Evolutionary conservation across 2,888 invertebrate species (phyloP).

Genomic region (Cerastis leucographa): DNA sequence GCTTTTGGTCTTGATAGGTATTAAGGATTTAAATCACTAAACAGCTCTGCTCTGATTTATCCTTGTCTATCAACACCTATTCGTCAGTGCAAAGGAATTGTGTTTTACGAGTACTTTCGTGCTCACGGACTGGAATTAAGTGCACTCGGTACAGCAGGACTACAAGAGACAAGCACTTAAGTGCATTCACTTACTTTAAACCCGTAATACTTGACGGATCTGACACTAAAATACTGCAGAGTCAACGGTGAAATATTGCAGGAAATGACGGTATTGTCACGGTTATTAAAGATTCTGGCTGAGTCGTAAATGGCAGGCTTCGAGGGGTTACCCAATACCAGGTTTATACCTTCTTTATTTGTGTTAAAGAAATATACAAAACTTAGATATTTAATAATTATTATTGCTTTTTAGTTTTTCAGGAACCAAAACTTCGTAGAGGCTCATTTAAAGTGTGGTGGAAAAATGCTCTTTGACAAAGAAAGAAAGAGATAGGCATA

Average conservation of each 20-base stretch:
- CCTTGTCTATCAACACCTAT: background rate
- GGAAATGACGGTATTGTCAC: slow-evolving; percentile 2
- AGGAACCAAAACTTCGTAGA: background rate
- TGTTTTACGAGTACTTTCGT: slow-evolving; percentile 24
- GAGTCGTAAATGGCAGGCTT: background rate
- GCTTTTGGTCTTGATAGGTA: background rate
- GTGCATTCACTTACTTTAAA: slow-evolving; percentile 35
- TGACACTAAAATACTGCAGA: slow-evolving; percentile 5
- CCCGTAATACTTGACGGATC: slow-evolving; percentile 21
- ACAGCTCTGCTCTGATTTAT: background rate
- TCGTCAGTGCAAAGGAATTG: slow-evolving; percentile 5
- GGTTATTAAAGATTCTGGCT: slow-evolving; percentile 12
- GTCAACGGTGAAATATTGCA: background rate
- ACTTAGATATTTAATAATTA: background rate
- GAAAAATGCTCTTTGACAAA: background rate
- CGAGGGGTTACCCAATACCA: background rate
- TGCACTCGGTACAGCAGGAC: background rate
- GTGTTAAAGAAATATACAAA: background rate
- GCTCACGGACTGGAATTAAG: slow-evolving; percentile 40
- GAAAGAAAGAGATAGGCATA: background rate
- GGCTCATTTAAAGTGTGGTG: background rate
- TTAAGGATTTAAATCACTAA: too few species aligned
- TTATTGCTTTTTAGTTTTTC: too few species aligned
- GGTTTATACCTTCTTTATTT: background rate
- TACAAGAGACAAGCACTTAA: slow-evolving; percentile 26